Evolutionary conservation across 2,797 vertebrate species (phyloP).

Genomic region (Sebastes kiyomatsui): DNA sequence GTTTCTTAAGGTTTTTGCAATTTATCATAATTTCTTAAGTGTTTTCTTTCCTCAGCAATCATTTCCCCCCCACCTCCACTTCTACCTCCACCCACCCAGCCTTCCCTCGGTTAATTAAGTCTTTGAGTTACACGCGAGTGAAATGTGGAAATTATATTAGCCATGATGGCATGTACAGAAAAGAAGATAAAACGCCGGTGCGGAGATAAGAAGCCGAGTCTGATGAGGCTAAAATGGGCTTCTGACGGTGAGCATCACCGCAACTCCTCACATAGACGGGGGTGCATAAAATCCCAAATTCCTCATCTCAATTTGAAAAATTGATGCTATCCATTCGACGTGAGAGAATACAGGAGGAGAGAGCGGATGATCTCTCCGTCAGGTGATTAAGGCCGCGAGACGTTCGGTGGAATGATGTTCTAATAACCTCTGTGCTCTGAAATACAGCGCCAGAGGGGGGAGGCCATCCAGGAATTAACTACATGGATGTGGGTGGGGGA

Average conservation of each 20-base stretch:
- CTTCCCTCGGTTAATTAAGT: constrained; percentile 38
- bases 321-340: neutral
- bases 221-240: constrained; percentile 13
- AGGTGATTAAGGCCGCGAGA: constrained; percentile 24
- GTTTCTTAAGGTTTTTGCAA: neutral
- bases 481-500: constrained; percentile 20
- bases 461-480: constrained; percentile 39
- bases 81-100: neutral
- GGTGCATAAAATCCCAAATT: constrained; percentile 9
- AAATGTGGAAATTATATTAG: constrained; percentile 46
- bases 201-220: constrained; percentile 21
- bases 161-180: constrained; percentile 19
- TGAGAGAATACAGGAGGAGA: neutral
- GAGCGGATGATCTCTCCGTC: constrained; percentile 1
- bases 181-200: constrained; percentile 34
- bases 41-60: constrained; percentile 21
- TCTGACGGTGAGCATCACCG: neutral
- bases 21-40: constrained; percentile 24
- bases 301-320: constrained; percentile 22
- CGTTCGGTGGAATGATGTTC: constrained; percentile 23
- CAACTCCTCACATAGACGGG: neutral
- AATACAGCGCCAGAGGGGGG: neutral
- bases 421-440: constrained; percentile 35
- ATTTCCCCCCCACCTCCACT: neutral
- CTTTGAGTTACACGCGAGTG: constrained; percentile 41